Conservation (phyloP, 2,888 invertebrate genomes). For the Charanyca ferruginea region DNA sequence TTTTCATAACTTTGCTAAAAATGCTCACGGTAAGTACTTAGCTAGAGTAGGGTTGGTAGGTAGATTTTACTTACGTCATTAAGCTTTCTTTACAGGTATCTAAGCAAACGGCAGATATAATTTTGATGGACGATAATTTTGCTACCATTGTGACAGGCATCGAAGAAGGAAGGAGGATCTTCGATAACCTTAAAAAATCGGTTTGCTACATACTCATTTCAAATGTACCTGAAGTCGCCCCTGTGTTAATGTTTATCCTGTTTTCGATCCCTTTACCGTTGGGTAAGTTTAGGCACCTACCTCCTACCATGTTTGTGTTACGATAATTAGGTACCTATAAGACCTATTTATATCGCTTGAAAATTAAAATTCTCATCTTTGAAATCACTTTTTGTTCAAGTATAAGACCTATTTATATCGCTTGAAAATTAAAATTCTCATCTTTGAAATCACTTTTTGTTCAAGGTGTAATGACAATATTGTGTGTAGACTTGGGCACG, state of each 20-base stretch:
- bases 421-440: background rate
- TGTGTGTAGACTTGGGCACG: conserved; percentile 94
- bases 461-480: conserved; percentile 89
- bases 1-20: too few relatives aligned
- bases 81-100: conserved; percentile 86
- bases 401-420: background rate
- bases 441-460: conserved; percentile 9
- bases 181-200: conserved; percentile 96
- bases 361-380: background rate
- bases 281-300: conserved; percentile 69
- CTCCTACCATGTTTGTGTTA: background rate
- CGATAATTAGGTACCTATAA: too few relatives aligned
- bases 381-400: conserved; percentile 16
- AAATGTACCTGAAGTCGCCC: conserved; percentile 96
- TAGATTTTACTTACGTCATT: background rate
- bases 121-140: conserved; percentile 96
- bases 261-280: conserved; percentile 94
- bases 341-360: background rate
- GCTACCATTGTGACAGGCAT: conserved; percentile 96
- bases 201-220: conserved; percentile 96
- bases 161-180: conserved; percentile 96
- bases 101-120: conserved; percentile 97
- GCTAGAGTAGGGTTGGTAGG: background rate
- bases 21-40: too few relatives aligned
- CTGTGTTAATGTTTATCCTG: conserved; percentile 94